These are phyloP conservation scores for Pantherophis alleghaniensis DNA, from an alignment of 2,797 vertebrate genomes.

Conservation along the genomic window DNA sequence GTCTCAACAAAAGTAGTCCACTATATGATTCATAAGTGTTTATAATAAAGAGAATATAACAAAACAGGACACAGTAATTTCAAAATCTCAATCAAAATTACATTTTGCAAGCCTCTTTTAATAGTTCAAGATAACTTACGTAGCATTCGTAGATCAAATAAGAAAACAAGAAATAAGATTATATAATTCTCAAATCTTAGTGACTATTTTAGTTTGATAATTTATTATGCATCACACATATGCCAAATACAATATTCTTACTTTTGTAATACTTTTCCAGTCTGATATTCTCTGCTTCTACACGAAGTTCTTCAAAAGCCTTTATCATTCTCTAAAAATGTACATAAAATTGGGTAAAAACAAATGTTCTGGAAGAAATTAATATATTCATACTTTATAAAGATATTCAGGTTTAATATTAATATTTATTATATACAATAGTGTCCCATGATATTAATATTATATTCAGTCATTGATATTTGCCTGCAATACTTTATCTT, in stretches of 20 bases:
- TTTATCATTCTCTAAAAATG: conserved; percentile 79
- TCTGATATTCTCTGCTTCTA: conserved; percentile 81
- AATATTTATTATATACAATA: not conserved
- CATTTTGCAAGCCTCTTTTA: not conserved
- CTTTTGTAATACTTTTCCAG: conserved; percentile 82
- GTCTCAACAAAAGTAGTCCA: not conserved
- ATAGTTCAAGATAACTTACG: not conserved
- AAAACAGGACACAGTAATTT: not conserved
- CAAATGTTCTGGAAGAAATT: not conserved
- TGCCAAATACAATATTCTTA: conserved; percentile 63
- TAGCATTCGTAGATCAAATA: not conserved
- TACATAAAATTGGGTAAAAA: conserved; percentile 21
- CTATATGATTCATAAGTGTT: not conserved
- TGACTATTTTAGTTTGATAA: not conserved
- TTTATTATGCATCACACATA: not conserved
- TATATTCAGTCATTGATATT: not conserved
- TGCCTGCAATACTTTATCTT: not conserved
- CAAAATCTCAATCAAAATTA: not conserved
- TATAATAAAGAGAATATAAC: not conserved
- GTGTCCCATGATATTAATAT: not conserved
- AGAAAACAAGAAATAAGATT: not conserved
- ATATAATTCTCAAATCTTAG: not conserved
- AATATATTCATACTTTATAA: not conserved
- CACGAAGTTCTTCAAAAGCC: conserved; percentile 85
- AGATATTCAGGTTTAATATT: not conserved